Base-by-base conservation (phyloP, 2,797 vertebrate genomes). In the Trichosurus vulpecula region DNA sequence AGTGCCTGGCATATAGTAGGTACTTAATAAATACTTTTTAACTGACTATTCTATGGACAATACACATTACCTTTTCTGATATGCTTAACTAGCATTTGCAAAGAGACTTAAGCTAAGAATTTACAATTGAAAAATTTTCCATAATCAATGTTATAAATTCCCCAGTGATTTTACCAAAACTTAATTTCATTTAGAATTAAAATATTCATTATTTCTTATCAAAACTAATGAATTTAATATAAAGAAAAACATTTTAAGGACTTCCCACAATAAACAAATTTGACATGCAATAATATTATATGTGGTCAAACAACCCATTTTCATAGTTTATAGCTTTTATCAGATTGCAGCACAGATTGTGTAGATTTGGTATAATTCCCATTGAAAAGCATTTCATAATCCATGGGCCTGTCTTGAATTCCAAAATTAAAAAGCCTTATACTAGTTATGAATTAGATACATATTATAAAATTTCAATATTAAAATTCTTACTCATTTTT, bases 401-500 rank as follows among this genome's bases (percentile, higher is more conserved):
- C n/a, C 66, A 90, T 52, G 96, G 93, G 93, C 52, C n/a, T 91
- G 6, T 92, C 91, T 95, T 56, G 54, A 96, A 94, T 96, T 16
- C 0, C 52, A 95, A 91, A 95, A 56, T 91, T 95, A 91, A 91
- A 31, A 96, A 47, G 35, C 4, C 53, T 92, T 97, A 93, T 29
- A 94, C 95, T n/a, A 91, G 51, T 14, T 95, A 97, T 58, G 92
- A 22, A 93, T 61, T 93, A 66, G 12, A 91, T 11, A 95, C 12
- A 90, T 1, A 90, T 6, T 90, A n/a, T 87, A 89, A 55, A 61
- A 94, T 91, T 96, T 97, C 96, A 90, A 94, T 90, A 97, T 94
- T 61, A 94, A 91, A 97, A 97, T 91, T 97, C 98, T 98, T 99
- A 99, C 99, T 98, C 99, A 98, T 98, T 98, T 98, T 97, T 97